Evolutionary conservation across 2,113 vertebrate genomes (phyloP).

Genomic region (Rhegmatorhina hoffmannsi): DNA sequence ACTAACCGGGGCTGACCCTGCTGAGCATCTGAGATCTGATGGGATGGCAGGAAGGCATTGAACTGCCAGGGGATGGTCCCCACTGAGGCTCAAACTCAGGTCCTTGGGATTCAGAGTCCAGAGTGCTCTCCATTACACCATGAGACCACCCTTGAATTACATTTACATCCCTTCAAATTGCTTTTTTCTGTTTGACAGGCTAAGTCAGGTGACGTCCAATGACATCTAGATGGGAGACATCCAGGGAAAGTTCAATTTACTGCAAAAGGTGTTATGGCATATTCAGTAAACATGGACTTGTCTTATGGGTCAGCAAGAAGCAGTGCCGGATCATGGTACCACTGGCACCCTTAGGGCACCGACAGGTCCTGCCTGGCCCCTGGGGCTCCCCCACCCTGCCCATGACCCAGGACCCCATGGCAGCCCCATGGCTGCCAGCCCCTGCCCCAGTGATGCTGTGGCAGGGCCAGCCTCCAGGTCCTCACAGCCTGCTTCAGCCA

Average conservation of each 20-base stretch:
- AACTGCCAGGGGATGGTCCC: too few relatives aligned
- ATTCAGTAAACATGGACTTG: not conserved
- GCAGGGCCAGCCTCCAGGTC: not conserved
- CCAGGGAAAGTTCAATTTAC: not conserved
- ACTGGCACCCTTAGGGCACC: rapidly evolving
- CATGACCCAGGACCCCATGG: not conserved
- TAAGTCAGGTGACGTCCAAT: not conserved
- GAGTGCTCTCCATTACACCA: too few relatives aligned
- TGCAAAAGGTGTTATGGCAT: not conserved
- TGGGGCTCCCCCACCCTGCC: not conserved
- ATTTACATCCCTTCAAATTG: not conserved
- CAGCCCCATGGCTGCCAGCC: not conserved
- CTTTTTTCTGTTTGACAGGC: not conserved
- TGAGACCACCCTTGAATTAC: too few relatives aligned
- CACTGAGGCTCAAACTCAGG: too few relatives aligned
- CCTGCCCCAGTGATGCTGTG: rapidly evolving
- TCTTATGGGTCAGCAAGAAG: not conserved
- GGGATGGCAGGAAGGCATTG: too few relatives aligned
- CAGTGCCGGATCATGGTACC: not conserved
- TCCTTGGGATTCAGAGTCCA: too few relatives aligned
- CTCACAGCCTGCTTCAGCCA: rapidly evolving
- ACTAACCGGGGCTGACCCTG: too few relatives aligned
- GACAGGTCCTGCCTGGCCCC: not conserved
- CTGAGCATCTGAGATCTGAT: too few relatives aligned
- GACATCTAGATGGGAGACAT: not conserved